A percentile compares a stretch with the other conserved stretches of the same genome.
These are phyloP conservation scores for Ifrita kowaldi DNA, from an alignment of 2,113 vertebrate species.

Conservation along the genomic window DNA sequence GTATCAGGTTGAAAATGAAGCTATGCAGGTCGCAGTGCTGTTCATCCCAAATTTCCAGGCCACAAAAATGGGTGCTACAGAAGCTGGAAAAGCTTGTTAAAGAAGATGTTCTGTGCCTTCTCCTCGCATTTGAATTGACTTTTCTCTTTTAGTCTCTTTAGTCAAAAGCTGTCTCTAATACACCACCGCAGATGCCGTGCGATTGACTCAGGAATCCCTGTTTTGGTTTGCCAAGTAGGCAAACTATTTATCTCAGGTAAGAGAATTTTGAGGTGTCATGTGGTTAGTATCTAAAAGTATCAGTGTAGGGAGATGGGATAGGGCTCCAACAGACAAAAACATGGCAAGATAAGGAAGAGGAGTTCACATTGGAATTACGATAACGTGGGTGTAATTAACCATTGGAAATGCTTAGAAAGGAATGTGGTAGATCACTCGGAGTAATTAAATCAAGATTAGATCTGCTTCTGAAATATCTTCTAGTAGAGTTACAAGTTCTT, in stretches of 20 bases:
- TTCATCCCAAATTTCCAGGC: neutral
- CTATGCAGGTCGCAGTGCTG: neutral
- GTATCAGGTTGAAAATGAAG: neutral
- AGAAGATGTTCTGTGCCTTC: neutral
- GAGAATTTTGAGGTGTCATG: slow-evolving; percentile 29
- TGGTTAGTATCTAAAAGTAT: slow-evolving; percentile 53
- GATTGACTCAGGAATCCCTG: slow-evolving; percentile 3
- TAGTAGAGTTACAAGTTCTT: slow-evolving; percentile 50
- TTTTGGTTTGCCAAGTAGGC: slow-evolving; percentile 27
- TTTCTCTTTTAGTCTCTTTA: neutral
- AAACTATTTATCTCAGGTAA: neutral
- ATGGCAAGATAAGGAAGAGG: slow-evolving; percentile 17
- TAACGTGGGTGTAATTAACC: slow-evolving; percentile 32
- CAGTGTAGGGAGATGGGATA: neutral
- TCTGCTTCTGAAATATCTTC: slow-evolving; percentile 40
- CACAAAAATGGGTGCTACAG: neutral
- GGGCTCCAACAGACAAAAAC: slow-evolving; percentile 35
- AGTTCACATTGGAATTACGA: neutral
- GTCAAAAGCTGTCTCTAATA: neutral
- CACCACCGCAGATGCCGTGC: neutral
- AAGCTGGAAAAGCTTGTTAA: neutral
- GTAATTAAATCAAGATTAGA: slow-evolving; percentile 61
- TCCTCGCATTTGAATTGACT: neutral
- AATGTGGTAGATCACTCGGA: slow-evolving; percentile 50
- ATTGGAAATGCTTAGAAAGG: slow-evolving; percentile 5